Base-by-base conservation (phyloP, 2,113 vertebrate genomes). In the Erinaceus europaeus region DNA sequence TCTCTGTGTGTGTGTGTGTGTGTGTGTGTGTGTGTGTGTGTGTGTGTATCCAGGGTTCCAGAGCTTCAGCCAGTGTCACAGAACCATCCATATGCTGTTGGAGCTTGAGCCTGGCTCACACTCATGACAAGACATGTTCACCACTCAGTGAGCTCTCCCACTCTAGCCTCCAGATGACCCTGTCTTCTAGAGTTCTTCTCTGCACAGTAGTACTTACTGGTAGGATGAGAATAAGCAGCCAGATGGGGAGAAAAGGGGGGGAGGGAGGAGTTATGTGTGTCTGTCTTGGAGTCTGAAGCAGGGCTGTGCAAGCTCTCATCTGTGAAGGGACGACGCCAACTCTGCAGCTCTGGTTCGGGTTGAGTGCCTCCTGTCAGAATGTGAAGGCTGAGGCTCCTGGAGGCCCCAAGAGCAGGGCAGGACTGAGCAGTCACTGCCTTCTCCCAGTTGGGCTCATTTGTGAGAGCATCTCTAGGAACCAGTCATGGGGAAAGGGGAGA, bases 401-500 rank as follows among this genome's bases (percentile, higher is more conserved):
- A 88, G 83, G 38, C 79, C 50, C 72, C 17, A 20, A 84, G 90
- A 46, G 2, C 79, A 6, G 32, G 86, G 92, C 14, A 0, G 82
- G 83, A 68, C 94, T 93, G 90, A 69, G 89, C 94, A 91, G 95
- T 95, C 97, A 96, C 88, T 92, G 72, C 40, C 29, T 32, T 85
- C 94, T 97, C 97, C 96, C 97, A 15, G 86, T 64, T 71, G 96
- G 97, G 78, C 97, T 98, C 97, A 96, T 97, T 97, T 97, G 91
- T 9, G 86, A 89, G 89, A 96, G 36, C 72, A 67, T 86, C 94
- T 78, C 93, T 84, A 90, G 91, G 95, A 97, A 52, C 18, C 97
- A 96, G 96, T 95, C 97, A 96, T 96, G 97, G 96, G 95, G 97
- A 98, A 97, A 97, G 92, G 86, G 90, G 92, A 40, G 50, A 88